Base-by-base conservation (phyloP, 2,888 invertebrate genomes). In the Steinernema hermaphroditum region DNA sequence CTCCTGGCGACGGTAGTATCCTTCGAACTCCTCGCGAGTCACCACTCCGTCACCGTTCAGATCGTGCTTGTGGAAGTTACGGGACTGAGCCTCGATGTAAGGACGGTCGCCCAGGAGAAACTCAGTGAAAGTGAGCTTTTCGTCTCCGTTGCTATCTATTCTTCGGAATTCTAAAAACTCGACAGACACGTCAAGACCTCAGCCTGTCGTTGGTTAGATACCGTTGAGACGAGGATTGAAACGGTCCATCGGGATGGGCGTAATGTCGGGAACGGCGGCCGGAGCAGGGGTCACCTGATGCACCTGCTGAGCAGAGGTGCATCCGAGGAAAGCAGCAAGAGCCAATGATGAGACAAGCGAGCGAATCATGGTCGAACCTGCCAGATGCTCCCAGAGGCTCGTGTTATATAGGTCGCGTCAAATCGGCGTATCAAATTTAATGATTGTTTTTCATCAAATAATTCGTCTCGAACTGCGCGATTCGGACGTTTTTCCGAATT, bases 231-330 rank as follows among this genome's bases (percentile, higher is more conserved):
- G 70, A 8, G 83, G 84, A 68, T 84, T 82, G 24, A 81, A 77
- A 43, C 77, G 75, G 24, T 83, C 83, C 71, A 83, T 81, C 0
- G 84, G 84, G 49, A 84, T 80, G 22, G 84, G 84, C 1, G 83
- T 83, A 29, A 83, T 83, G 50, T 82, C 82, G 68, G 70, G 70
- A 24, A 79, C 75, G 2, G 81, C 77, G 9, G 75, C 73, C 12
- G 79, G 81, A 4, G 78, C 46, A 2, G 54, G 68, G 9, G 44
- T 37, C 37, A 62, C 32, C 16, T 16, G n/a, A 6, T 4, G 4
- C 46, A 46, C 16, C 19, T 32, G 62, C 19, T 62, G 62, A 16
- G 62, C 62, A 9, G 29, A 62, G 1, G 32, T 4, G 32, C 62
- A 62, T 1, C 62, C 62, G 9, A 46, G 46, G 32, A 62, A 14